Base-by-base conservation (phyloP, 2,888 invertebrate genomes). In the Ormyrus nitidulus region DNA sequence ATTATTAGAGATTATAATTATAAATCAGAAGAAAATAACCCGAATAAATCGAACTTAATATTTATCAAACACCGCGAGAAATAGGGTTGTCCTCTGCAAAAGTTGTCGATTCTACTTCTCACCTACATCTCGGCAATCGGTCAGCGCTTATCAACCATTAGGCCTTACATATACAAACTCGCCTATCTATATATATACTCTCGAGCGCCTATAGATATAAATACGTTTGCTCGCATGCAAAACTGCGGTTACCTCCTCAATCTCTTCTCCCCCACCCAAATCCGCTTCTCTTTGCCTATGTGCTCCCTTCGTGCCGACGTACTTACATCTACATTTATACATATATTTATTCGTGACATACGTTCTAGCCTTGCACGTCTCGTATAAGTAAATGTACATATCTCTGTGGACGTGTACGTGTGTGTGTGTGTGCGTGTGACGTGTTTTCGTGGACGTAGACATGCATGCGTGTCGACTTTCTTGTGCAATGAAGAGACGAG, bases 331-430 rank as follows among this genome's bases (percentile, higher is more conserved):
- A 34, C 34, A 34, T 34, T 34, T 34, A 34, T 34, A 34, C 34
- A 34, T 34, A 51, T 68, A 61, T 64, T 19, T 46, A 58, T 78
- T 49, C 68, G 68, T 58, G 53, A 78, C 13, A 65, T 72, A 34
- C 80, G 75, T 80, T 72, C 53, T 58, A 66, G 66, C 53, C 72
- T 68, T 80, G 80, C 68, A 80, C 76, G 76, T 51, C 71, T 59
- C 48, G 58, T 68, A 34, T 34, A n/a, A 62, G 61, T 68, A 66
- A n/a, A 48, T 62, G 59, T 71, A 58, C 51, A n/a, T 71, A 51
- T 80, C 62, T 77, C 71, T 75, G 68, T 78, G 68, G 75, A 75
- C 75, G 72, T 81, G 78, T 81, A 81, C 72, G 10, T 78, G 75
- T 75, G 34, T 62, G 49, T 46, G 58, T 56, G 34, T 49, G 77